phyloP scores from a whole-genome alignment of 2,113 vertebrate species.

The Abramis brama region DNA sequence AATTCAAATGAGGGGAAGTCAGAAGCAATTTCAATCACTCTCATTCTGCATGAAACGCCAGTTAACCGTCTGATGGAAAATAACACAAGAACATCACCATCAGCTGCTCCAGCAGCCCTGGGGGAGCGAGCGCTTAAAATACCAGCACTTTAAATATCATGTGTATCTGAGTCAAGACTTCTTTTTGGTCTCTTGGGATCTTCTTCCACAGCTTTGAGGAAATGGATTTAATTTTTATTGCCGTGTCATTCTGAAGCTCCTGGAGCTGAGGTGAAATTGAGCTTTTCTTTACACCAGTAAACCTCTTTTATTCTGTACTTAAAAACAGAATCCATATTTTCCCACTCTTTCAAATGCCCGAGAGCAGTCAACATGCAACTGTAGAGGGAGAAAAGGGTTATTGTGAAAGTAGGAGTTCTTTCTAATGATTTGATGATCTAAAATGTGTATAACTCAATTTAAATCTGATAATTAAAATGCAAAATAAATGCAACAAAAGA shows the following conservation, averaged over 20 bases:
- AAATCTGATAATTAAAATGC: too few species aligned
- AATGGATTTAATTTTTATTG: conserved; percentile 63
- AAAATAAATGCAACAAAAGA: too few species aligned
- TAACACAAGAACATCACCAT: conserved; percentile 61
- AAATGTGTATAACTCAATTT: background rate
- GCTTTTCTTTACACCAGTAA: conserved; percentile 61
- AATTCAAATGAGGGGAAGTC: conserved; percentile 55
- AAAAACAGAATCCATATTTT: conserved; percentile 1
- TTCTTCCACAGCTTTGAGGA: conserved; percentile 60
- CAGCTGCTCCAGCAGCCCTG: conserved; percentile 62
- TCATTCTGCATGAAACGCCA: conserved; percentile 54
- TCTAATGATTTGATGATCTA: conserved; percentile 8
- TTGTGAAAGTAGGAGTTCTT: background rate
- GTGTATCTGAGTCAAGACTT: conserved; percentile 67
- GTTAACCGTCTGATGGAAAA: conserved; percentile 55
- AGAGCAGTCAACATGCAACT: background rate
- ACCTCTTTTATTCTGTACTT: conserved; percentile 23
- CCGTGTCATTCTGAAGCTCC: conserved; percentile 68
- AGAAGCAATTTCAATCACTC: conserved; percentile 57
- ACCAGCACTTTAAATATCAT: conserved; percentile 67
- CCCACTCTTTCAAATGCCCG: background rate
- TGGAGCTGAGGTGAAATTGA: conserved; percentile 61
- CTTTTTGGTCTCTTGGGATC: conserved; percentile 62
- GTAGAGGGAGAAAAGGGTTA: background rate
- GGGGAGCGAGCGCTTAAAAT: conserved; percentile 66